phyloP scores from a whole-genome alignment of 2,888 invertebrate genomes.

The Agrotis ipsilon region DNA sequence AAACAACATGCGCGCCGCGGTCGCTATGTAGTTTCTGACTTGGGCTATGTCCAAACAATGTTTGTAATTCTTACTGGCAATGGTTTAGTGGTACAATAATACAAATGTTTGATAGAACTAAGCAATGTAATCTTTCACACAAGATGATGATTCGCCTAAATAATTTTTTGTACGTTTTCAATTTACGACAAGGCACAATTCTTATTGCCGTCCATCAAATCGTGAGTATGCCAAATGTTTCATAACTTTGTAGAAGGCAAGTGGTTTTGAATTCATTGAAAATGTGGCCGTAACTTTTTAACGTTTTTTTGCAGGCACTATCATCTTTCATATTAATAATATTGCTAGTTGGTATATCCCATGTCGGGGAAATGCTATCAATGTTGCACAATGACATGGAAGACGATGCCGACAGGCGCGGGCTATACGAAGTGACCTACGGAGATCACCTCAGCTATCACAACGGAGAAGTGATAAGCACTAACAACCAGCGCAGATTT shows the following conservation, averaged over 20 bases:
- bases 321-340: conserved; percentile 88
- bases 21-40: conserved; percentile 52
- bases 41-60: conserved; percentile 79
- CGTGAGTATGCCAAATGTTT: conserved; percentile 79
- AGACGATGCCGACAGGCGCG: conserved; percentile 87
- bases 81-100: conserved; percentile 74
- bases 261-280: conserved; percentile 3
- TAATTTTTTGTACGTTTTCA: conserved; percentile 88
- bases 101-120: conserved; percentile 87
- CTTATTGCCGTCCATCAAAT: conserved; percentile 90
- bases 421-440: conserved; percentile 81
- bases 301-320: conserved; percentile 79
- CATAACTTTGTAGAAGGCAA: background rate
- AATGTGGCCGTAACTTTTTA: background rate
- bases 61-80: conserved; percentile 73
- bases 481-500: conserved; percentile 89
- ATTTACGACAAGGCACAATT: conserved; percentile 90
- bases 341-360: conserved; percentile 87
- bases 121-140: conserved; percentile 84
- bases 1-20: conserved; percentile 80
- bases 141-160: conserved; percentile 87
- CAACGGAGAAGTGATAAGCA: conserved; percentile 84
- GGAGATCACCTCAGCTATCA: conserved; percentile 81
- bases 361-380: conserved; percentile 87
- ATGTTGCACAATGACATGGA: conserved; percentile 89